Percentiles rank a stretch among this genome's conserved stretches.
phyloP scores from a whole-genome alignment of 2,113 vertebrate genomes.

The Periophthalmodon schlosseri region DNA sequence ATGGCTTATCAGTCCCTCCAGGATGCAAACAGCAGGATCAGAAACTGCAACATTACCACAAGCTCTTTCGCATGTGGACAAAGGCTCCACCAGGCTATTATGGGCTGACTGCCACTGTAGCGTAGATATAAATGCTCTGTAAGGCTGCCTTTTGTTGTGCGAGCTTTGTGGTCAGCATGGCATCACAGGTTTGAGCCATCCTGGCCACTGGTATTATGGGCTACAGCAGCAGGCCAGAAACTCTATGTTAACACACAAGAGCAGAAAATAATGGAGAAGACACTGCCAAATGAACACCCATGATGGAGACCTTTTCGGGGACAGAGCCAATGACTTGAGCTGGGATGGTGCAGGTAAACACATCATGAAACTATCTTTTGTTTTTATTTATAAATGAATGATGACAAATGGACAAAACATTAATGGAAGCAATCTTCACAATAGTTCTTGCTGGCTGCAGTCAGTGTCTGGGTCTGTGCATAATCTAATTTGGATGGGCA shows the following conservation, averaged over 20 bases:
- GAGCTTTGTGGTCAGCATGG: conserved; percentile 53
- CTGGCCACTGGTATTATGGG: conserved; percentile 52
- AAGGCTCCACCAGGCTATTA: conserved; percentile 54
- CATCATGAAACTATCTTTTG: conserved; percentile 45
- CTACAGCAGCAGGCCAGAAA: conserved; percentile 56
- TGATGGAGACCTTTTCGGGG: conserved; percentile 54
- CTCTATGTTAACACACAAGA: conserved; percentile 51
- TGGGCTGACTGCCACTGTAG: conserved; percentile 57
- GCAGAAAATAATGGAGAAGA: conserved; percentile 61
- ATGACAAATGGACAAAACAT: conserved; percentile 78
- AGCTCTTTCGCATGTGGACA: conserved; percentile 39
- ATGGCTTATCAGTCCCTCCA: conserved; percentile 53
- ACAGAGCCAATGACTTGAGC: conserved; percentile 55
- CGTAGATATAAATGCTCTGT: conserved; percentile 61
- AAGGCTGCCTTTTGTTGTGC: conserved; percentile 52
- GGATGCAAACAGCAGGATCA: conserved; percentile 53
- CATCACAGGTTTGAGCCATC: conserved; percentile 53
- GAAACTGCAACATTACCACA: conserved; percentile 43
- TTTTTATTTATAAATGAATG: conserved; percentile 74
- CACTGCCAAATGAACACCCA: conserved; percentile 54
- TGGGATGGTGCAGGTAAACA: conserved; percentile 39
- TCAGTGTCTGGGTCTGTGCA: conserved; percentile 74
- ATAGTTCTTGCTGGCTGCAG: conserved; percentile 79
- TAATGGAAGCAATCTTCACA: conserved; percentile 80
- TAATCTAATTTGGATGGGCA: conserved; percentile 84